These are phyloP conservation scores for Microcebus griseorufus DNA, from an alignment of 2,113 vertebrate species.

Conservation along the genomic window DNA sequence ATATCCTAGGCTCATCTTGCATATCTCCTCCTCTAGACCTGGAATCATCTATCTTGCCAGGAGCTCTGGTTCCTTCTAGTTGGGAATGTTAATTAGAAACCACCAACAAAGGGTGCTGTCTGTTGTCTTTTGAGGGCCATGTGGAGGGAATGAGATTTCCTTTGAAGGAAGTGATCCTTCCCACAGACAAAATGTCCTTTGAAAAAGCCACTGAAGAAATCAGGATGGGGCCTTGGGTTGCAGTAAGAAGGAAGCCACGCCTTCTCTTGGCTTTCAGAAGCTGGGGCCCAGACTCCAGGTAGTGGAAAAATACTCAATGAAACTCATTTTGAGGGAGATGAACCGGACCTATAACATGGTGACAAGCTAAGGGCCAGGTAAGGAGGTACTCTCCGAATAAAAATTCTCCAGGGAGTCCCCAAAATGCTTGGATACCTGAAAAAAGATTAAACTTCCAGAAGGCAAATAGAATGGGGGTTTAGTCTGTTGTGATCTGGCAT, in stretches of 20 bases:
- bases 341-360: background rate
- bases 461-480: background rate
- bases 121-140: background rate
- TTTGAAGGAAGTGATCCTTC: background rate
- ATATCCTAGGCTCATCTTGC: background rate
- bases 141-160: background rate
- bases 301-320: background rate
- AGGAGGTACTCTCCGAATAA: background rate
- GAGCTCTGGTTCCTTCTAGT: background rate
- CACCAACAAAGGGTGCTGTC: background rate
- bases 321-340: background rate
- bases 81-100: background rate
- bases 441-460: background rate
- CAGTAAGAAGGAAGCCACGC: background rate
- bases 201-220: background rate
- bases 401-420: background rate
- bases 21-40: background rate
- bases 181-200: background rate
- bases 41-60: background rate
- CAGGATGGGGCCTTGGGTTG: background rate
- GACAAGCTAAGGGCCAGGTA: background rate
- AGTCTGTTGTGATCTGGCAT: background rate
- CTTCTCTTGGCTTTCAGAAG: background rate
- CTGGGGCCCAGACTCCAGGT: background rate
- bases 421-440: background rate